phyloP scores from a whole-genome alignment of 2,797 vertebrate species.

The Crocidura indochinensis region DNA sequence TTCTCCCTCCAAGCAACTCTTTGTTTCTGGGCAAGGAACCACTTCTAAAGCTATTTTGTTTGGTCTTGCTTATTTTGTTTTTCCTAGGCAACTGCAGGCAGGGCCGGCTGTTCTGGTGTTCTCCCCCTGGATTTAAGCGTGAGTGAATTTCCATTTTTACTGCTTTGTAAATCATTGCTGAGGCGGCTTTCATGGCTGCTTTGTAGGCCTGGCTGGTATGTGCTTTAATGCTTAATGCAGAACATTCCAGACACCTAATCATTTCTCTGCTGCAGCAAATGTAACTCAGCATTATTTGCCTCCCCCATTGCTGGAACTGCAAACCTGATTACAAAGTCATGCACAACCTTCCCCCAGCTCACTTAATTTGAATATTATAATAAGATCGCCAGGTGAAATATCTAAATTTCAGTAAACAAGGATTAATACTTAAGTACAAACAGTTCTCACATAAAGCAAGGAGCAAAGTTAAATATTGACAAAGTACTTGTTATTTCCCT shows the following conservation, averaged over 20 bases:
- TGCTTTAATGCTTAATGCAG: background rate
- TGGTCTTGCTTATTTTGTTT: conserved; percentile 37
- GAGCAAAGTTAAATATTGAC: background rate
- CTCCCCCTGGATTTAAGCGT: background rate
- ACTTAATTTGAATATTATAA: conserved; percentile 53
- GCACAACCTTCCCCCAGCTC: background rate
- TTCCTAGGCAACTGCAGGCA: conserved; percentile 55
- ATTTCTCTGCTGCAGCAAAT: background rate
- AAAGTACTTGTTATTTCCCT: conserved; percentile 25
- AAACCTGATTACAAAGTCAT: background rate
- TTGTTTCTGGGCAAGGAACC: conserved; percentile 38
- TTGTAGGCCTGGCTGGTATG: background rate
- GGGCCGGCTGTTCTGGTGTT: conserved; percentile 63
- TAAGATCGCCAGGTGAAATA: conserved; percentile 33
- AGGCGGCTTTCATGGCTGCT: conserved; percentile 29
- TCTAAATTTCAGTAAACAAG: conserved; percentile 46
- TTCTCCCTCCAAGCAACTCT: background rate
- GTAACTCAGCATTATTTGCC: background rate
- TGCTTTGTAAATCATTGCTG: conserved; percentile 66
- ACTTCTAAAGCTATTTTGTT: conserved; percentile 56
- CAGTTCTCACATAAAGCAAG: background rate
- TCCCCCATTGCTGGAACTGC: background rate
- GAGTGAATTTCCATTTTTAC: conserved; percentile 66
- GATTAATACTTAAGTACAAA: background rate
- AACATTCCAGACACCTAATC: background rate